Evolutionary conservation across 2,888 invertebrate species (phyloP), one percentile per base, ranked within the genome.

Genomic region (Drosophila villosipedis): DNA sequence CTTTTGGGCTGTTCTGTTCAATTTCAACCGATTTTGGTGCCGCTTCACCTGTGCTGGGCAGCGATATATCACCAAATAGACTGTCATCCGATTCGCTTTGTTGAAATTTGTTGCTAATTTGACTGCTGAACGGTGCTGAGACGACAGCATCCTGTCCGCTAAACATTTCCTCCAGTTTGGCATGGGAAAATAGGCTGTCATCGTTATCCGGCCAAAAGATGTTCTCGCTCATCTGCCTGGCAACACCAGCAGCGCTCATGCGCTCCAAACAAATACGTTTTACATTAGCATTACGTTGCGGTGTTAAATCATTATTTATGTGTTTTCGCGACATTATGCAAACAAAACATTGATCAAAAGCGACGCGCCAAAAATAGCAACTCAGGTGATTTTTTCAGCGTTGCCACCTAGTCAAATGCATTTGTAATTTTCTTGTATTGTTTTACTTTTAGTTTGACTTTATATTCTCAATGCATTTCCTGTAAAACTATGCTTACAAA

Each of bases 161-260:
- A 53, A 90, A 68, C 43, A 80, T 30, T 10, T 88, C 84, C 33
- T 89, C 89, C n/a, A 92, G 74, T 49, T 84, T 88, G 0, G 87
- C 81, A 62, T 89, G 82, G 0, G 89, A 91, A 47, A 92, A 90
- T 33, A 92, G 90, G 60, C 91, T 92, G 6, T 88, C 89, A 30
- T 91, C 92, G 16, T 82, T 82, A 52, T 92, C 90, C 5, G 91
- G 86, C 91, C 91, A 87, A 9, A 89, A 69, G 0, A 84, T 60
- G 54, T 77, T 86, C 47, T 91, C 85, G 28, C 60, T 79, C 9
- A 61, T 57, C 52, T 73, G 64, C 25, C 57, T 52, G 25, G 0
- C 16, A 10, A 0, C 16, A 7, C n/a, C 64, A 25, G 43, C 10
- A 50, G 16, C 25, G 4, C 5, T n/a, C 3, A 19, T 28, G 14